Evolutionary conservation across 2,888 invertebrate species (phyloP).

Genomic region (Temnothorax ravouxi): DNA sequence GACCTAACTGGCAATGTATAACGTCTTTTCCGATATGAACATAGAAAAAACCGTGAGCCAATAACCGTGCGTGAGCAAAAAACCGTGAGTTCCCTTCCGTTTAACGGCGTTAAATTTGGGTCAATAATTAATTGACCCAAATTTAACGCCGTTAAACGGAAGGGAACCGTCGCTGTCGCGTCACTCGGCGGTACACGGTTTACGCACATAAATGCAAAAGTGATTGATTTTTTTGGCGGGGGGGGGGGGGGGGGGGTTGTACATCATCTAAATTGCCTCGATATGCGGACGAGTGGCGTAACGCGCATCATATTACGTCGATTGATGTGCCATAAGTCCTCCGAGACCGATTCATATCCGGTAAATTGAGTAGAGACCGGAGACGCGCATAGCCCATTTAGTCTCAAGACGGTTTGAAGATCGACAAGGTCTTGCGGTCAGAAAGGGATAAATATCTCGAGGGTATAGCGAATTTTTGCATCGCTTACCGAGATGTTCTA

Average conservation of each 20-base stretch:
- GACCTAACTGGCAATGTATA: too few relatives aligned
- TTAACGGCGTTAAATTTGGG: too few relatives aligned
- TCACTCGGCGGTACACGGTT: not conserved
- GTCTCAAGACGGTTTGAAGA: constrained; percentile 29
- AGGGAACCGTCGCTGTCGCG: not conserved
- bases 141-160: not conserved
- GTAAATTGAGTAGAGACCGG: constrained; percentile 45
- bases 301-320: constrained; percentile 25
- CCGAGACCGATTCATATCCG: constrained; percentile 17
- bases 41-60: too few relatives aligned
- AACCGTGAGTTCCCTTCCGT: too few relatives aligned
- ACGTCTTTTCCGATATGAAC: too few relatives aligned
- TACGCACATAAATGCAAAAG: not conserved
- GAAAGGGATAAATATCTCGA: not conserved
- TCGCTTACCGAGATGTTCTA: constrained; percentile 15
- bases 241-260: too few relatives aligned
- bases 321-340: constrained; percentile 43
- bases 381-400: not conserved
- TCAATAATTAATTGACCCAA: not conserved
- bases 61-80: too few relatives aligned
- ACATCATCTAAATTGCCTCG: not conserved
- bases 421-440: constrained; percentile 41
- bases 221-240: not conserved
- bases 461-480: constrained; percentile 2
- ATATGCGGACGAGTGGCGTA: not conserved